Base-by-base conservation (phyloP, 1,140 invertebrate species). In the Latrodectus geometricus region DNA sequence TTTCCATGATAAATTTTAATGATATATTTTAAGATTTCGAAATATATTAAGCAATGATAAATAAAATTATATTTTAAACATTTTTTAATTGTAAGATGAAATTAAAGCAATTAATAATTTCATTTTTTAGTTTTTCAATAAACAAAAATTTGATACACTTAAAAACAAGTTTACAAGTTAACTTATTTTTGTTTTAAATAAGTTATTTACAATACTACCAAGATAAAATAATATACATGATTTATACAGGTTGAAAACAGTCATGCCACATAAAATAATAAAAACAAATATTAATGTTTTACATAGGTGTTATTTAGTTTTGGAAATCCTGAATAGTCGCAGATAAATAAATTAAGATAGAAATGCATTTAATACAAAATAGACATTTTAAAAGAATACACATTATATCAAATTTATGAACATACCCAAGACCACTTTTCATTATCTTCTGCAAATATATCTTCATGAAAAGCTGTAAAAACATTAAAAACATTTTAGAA, bases 391-490 rank as follows among this genome's bases (percentile, higher is more conserved):
- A 56, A 79, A 11, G 90, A 90, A 49, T 89, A 77, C 5, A 20
- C 14, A 66, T 15, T 52, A n/a, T 56, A 21, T 48, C 12, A 72
- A 14, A 74, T 54, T 48, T 17, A 54, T 35, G 35, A 61, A 66
- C 83, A 86, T 86, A 86, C 83, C 83, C 83, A 86, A 48, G 65
- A 70, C 65, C 74, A 85, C 35, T 85, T 86, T 15, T 86, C 83
- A 65, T 75, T 61, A 56, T 86, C 83, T 70, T 86, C 83, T 70
- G 83, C 83, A 86, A 86, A 86, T 20, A 86, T 86, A 49, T 86
- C 83, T 78, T 77, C 74, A 72, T 77, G 74, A 50, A 86, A 86
- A 77, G 50, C 83, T 86, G 50, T n/a, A 70, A 52, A 17, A 54
- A 66, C 11, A 61, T 61, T 14, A 4, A 61, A n/a, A 0, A 61